Conservation (phyloP, 2,888 invertebrate species). For the Sthenelais limicola region DNA sequence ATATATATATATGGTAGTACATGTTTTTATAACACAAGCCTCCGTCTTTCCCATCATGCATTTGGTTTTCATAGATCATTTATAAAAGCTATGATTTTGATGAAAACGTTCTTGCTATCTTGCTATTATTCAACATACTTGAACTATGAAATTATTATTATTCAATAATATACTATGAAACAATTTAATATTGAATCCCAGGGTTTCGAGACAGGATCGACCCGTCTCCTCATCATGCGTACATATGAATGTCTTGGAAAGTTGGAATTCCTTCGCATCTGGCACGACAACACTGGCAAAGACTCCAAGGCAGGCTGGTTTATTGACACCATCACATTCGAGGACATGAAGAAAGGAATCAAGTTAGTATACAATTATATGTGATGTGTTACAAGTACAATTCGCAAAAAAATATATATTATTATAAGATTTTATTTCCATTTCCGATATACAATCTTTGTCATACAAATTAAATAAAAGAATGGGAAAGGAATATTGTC, state of each 20-base stretch:
- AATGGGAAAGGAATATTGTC: too few relatives aligned
- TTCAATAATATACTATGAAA: too few relatives aligned
- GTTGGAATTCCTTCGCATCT: slow-evolving; percentile 55
- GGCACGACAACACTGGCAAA: slow-evolving; percentile 56
- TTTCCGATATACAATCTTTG: too few relatives aligned
- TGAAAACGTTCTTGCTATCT: too few relatives aligned
- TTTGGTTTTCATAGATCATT: too few relatives aligned
- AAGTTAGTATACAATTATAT: slow-evolving; percentile 50
- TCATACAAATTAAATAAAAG: too few relatives aligned
- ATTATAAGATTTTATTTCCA: too few relatives aligned
- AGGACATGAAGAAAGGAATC: slow-evolving; percentile 52
- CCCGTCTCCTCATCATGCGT: slow-evolving; percentile 57
- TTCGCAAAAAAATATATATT: background rate
- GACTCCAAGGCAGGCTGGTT: slow-evolving; percentile 54
- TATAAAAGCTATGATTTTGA: too few relatives aligned
- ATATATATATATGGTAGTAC: too few relatives aligned
- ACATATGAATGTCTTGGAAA: slow-evolving; percentile 54
- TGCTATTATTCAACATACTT: background rate
- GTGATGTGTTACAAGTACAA: background rate
- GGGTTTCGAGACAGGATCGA: slow-evolving; percentile 56
- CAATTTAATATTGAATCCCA: slow-evolving; percentile 36
- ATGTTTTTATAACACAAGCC: too few relatives aligned
- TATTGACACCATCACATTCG: slow-evolving; percentile 54
- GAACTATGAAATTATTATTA: too few relatives aligned
- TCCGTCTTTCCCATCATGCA: too few relatives aligned